Base-by-base conservation (phyloP, 2,797 vertebrate genomes). In the Petrocephalus sullivani region DNA sequence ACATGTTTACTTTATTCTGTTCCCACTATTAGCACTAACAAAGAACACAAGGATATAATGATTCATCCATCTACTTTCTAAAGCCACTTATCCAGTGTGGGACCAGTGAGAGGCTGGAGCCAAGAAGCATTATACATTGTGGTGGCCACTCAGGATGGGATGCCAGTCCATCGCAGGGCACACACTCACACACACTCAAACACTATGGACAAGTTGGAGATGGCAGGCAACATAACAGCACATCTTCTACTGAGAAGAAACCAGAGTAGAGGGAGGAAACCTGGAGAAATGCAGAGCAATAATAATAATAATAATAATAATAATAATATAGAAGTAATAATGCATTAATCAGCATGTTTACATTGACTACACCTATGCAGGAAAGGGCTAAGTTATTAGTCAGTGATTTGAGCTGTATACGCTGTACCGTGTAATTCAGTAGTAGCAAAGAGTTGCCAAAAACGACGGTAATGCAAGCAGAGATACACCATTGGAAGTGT, bases 391-490 rank as follows among this genome's bases (percentile, higher is more conserved):
- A 83, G 23, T 51, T n/a, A 83, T 23, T 83, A 23, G 41, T 49
- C 41, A 83, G 78, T 83, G 46, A 83, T 83, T 83, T 83, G 2
- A 51, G 78, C 78, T 83, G 78, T 53, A 83, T 46, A 83, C 8
- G 49, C 46, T 21, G n/a, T 14, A 23, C 67, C 10, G 5, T 58
- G 53, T 57, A 16, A 81, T 41, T 81, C 33, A 46, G 81, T 41
- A 57, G 53, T 33, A 46, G 53, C 53, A 21, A 46, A 54, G 21
- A 51, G 41, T 78, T 78, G 33, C 71, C 81, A 83, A 57, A 85
- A 8, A 33, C 28, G 53, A 56, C 33, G 58, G 3, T 37, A 49
- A 83, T 41, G 16, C 67, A 71, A 78, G 54, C 51, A 81, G 28
- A 78, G 16, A 41, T 2, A 37, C 51, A 85, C 6, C 53, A 60